Evolutionary conservation across 2,888 invertebrate species (phyloP), one percentile per base, ranked within the genome.

Genomic region (Rhagophthalmus giganteus): DNA sequence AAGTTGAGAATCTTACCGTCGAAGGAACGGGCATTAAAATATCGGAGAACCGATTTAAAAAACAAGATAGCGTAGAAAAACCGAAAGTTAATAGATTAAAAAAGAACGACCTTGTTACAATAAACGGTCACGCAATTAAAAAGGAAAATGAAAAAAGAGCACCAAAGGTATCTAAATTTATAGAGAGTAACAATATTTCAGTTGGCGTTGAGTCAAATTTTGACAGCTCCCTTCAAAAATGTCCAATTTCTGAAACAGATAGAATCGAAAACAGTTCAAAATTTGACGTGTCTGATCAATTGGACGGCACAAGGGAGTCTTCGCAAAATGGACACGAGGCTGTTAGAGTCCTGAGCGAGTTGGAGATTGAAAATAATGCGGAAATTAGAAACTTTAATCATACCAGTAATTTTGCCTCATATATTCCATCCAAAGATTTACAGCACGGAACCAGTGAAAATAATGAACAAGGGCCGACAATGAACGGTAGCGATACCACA

Each of bases 331-430:
- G 59, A 27, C 38, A 39, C 31, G 55, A 57, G 26, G 15, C 53
- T 34, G 20, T 42, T 40, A 34, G 58, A 48, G 45, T 31, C 28
- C 11, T 24, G 14, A 37, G 20, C 12, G 9, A 14, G n/a, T 5
- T 13, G 8, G 41, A 39, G n/a, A 14, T 2, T 38, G 33, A 44
- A 33, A 38, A 44, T 32, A 38, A 38, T 27, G 50, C 33, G 8
- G 41, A 41, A 33, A 9, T 34, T 12, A 46, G 32, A 33, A 46
- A 38, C 41, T 42, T 39, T 9, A 79, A 78, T 65, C 80, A 80
- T 38, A 79, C 81, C 2, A 81, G 80, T 58, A 80, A 82, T 69
- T 81, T 81, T 67, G 81, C 82, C 47, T 82, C 82, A 42, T 82
- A 81, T 66, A 82, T 82, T 63, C 80, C 81, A 64, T 59, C 62